These are phyloP conservation scores for Umimayanthus kanabou DNA, from an alignment of 92 coral and sea anemone species.

Conservation along the genomic window DNA sequence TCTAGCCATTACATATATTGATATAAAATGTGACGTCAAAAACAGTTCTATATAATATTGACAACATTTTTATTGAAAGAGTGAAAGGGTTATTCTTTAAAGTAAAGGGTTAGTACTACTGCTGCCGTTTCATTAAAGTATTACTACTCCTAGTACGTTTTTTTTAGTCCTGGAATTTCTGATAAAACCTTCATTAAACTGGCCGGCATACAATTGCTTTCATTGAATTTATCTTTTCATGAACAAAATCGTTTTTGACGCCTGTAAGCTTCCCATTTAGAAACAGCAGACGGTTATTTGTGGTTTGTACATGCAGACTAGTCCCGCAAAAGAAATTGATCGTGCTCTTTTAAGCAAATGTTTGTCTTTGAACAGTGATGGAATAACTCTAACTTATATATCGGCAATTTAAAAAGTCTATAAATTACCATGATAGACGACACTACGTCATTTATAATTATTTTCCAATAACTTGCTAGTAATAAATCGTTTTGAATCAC, in stretches of 20 bases:
- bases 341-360: neutral
- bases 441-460: neutral
- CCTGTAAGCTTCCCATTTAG: neutral
- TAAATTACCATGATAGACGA: neutral
- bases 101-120: too few relatives aligned
- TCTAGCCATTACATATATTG: neutral
- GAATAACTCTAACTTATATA: neutral
- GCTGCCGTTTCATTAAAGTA: neutral
- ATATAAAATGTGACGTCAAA: neutral
- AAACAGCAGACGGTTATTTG: neutral
- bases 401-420: neutral
- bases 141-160: neutral
- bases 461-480: neutral
- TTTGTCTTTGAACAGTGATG: neutral
- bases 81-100: too few relatives aligned
- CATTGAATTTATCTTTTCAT: neutral
- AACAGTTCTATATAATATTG: neutral
- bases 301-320: neutral
- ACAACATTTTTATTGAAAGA: neutral
- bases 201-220: neutral
- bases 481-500: too few relatives aligned
- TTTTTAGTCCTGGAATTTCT: neutral
- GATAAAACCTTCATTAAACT: too few relatives aligned
- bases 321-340: neutral
- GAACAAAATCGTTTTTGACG: neutral